phyloP scores from a whole-genome alignment of 2,113 vertebrate species.

The Pituophis catenifer region DNA sequence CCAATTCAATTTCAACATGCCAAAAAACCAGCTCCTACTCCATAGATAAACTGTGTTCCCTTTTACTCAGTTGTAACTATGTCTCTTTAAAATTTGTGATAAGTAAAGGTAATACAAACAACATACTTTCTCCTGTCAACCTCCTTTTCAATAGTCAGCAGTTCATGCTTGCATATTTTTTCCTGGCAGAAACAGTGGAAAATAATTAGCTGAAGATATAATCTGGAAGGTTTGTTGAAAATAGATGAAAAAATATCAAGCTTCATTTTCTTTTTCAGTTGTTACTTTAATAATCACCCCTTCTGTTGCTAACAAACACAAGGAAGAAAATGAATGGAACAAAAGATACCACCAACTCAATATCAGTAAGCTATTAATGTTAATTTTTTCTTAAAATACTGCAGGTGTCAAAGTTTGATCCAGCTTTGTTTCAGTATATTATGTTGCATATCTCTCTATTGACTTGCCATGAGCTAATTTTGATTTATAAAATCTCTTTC shows the following conservation, averaged over 20 bases:
- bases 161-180: conserved; percentile 50
- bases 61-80: neutral
- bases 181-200: conserved; percentile 47
- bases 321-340: conserved; percentile 34
- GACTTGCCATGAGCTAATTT: conserved; percentile 39
- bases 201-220: conserved; percentile 27
- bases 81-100: neutral
- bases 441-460: conserved; percentile 4
- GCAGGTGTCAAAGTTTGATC: conserved; percentile 49
- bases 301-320: conserved; percentile 10
- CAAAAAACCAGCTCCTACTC: neutral
- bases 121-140: conserved; percentile 33
- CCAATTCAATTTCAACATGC: neutral
- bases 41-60: neutral
- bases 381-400: conserved; percentile 46
- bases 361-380: conserved; percentile 47
- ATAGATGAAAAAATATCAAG: neutral
- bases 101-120: neutral
- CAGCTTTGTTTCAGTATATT: conserved; percentile 29
- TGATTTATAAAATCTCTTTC: conserved; percentile 43
- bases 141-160: conserved; percentile 44
- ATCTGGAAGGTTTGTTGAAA: conserved; percentile 33
- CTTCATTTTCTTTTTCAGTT: conserved; percentile 9
- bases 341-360: conserved; percentile 29
- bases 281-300: neutral